Conservation (phyloP, 1,140 invertebrate species). For the Mya arenaria region DNA sequence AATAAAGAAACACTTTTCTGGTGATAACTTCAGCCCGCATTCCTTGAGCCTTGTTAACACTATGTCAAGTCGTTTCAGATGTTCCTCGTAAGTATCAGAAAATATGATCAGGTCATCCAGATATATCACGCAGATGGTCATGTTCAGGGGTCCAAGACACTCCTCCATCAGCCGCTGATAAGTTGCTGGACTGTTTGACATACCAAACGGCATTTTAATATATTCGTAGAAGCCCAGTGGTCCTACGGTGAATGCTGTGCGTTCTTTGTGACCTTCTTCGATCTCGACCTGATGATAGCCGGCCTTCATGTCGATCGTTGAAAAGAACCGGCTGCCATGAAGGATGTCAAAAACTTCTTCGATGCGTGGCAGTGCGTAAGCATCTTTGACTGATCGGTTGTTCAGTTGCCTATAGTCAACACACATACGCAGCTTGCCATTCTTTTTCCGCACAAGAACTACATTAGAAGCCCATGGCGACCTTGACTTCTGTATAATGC, state of each 20-base stretch:
- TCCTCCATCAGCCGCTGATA: no score
- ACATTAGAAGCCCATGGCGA: conserved; percentile 42
- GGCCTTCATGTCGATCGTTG: no score
- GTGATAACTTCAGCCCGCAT: no score
- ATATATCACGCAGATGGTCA: no score
- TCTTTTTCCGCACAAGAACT: conserved; percentile 40
- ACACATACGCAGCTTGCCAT: not conserved
- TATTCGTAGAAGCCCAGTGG: conserved; percentile 8
- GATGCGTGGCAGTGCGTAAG: conserved; percentile 5
- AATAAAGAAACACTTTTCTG: no score
- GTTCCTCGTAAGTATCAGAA: no score
- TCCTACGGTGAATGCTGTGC: conserved; percentile 3
- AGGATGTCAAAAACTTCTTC: conserved; percentile 18
- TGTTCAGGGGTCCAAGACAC: no score
- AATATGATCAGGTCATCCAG: no score
- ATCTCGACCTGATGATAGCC: conserved; percentile 6
- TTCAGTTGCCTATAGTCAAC: conserved; percentile 2
- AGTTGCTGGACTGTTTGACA: not conserved
- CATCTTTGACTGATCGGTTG: not conserved
- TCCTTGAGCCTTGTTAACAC: no score
- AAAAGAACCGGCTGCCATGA: not conserved
- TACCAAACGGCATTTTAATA: not conserved
- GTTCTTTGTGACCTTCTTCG: not conserved
- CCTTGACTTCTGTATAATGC: not conserved
- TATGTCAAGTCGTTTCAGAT: no score